Evolutionary conservation across 1,140 invertebrate genomes (phyloP).

Genomic region (Heliconius hewitsoni): DNA sequence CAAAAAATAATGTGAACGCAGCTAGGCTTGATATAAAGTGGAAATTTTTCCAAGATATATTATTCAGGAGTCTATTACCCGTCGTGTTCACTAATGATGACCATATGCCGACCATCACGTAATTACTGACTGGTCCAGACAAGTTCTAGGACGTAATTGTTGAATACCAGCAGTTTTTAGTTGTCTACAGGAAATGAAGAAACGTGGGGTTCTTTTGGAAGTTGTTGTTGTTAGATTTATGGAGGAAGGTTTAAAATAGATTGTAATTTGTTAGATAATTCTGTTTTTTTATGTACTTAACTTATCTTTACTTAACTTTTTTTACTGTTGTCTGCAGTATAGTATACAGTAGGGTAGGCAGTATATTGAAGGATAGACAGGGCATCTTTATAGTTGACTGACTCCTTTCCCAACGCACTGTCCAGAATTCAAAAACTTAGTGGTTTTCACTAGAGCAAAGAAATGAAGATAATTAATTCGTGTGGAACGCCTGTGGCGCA

Average conservation of each 20-base stretch:
- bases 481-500: too few species aligned
- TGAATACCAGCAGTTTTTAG: background rate
- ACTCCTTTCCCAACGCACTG: too few species aligned
- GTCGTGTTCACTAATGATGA: conserved; percentile 8
- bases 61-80: background rate
- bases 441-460: too few species aligned
- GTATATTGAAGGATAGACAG: too few species aligned
- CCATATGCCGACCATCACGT: conserved; percentile 6
- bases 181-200: background rate
- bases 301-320: too few species aligned
- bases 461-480: too few species aligned
- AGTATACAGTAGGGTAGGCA: too few species aligned
- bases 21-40: background rate
- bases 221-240: background rate
- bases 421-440: too few species aligned
- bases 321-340: too few species aligned
- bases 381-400: too few species aligned
- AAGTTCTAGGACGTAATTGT: conserved; percentile 6
- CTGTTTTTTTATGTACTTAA: too few species aligned
- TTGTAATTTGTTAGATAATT: too few species aligned
- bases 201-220: background rate
- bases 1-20: conserved; percentile 2
- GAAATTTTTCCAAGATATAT: conserved; percentile 7
- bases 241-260: background rate
- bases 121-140: background rate